A percentile compares a stretch with the other conserved stretches of the same genome.
Conservation (phyloP, 1,140 invertebrate species). For the Notospermus geniculatus region DNA sequence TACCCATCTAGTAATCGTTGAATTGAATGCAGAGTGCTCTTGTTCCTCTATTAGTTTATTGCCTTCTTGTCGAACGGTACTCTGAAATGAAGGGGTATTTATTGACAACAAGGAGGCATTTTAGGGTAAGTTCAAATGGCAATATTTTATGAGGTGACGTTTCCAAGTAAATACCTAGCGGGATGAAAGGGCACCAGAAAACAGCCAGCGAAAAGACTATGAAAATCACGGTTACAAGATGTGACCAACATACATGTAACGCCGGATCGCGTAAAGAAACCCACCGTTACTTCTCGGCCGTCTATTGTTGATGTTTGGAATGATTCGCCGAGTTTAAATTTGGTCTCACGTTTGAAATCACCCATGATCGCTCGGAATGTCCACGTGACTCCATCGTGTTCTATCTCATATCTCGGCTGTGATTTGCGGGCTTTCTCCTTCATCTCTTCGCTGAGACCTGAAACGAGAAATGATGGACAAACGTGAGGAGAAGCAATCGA, state of each 20-base stretch:
- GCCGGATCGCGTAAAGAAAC: too few species aligned
- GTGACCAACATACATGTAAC: too few species aligned
- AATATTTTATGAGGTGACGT: too few species aligned
- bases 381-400: not conserved
- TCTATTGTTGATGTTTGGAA: slow-evolving; percentile 9
- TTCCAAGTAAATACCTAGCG: too few species aligned
- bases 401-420: slow-evolving; percentile 8
- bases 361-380: slow-evolving; percentile 10
- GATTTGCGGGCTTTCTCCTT: slow-evolving; percentile 5
- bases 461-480: slow-evolving; percentile 1
- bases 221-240: too few species aligned
- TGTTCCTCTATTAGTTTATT: slow-evolving; percentile 3
- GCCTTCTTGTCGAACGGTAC: slow-evolving; percentile 3
- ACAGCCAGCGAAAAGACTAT: too few species aligned
- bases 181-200: too few species aligned
- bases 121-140: too few species aligned
- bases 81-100: not conserved
- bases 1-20: slow-evolving; percentile 8
- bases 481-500: too few species aligned
- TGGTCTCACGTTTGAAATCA: slow-evolving; percentile 6
- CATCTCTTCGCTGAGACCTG: slow-evolving; percentile 6
- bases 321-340: slow-evolving; percentile 8
- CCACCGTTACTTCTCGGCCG: slow-evolving; percentile 4
- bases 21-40: not conserved
- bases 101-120: not conserved